Conservation (phyloP, 1,140 invertebrate species). For the Drosophila repletoides region DNA sequence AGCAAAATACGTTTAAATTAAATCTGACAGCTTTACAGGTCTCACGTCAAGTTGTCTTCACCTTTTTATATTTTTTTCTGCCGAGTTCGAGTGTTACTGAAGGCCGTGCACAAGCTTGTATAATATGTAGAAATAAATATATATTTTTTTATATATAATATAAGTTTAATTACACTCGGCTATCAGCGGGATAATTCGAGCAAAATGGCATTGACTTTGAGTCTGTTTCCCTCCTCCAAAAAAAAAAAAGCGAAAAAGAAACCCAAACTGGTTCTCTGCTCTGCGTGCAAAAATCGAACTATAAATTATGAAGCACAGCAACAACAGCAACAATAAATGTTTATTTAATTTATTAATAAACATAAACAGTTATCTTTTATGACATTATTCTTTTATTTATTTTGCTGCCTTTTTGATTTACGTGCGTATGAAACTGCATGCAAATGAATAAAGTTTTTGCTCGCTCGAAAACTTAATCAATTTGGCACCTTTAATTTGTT, state of each 20-base stretch:
- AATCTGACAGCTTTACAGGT: conserved; percentile 12
- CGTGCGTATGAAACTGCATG: conserved; percentile 23
- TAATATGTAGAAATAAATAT: no score
- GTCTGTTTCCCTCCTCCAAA: no score
- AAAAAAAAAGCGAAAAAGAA: no score
- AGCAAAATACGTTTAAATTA: conserved; percentile 12
- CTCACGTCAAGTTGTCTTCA: conserved; percentile 2
- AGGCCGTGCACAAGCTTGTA: no score
- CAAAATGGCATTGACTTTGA: conserved; percentile 44
- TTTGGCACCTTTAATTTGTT: conserved; percentile 62
- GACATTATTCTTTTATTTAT: neutral
- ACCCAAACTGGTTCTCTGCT: conserved; percentile 5
- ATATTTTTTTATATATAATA: no score
- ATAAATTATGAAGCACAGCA: conserved; percentile 4
- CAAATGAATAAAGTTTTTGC: conserved; percentile 27
- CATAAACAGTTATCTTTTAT: conserved; percentile 7
- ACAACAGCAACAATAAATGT: no score
- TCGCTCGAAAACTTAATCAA: conserved; percentile 44
- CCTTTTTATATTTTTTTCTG: no score
- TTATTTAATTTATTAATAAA: conserved; percentile 10
- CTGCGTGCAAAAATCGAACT: conserved; percentile 12
- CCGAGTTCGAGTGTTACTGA: no score
- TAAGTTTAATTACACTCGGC: conserved; percentile 33
- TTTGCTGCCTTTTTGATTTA: neutral
- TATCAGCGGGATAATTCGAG: no score